A percentile compares a stretch with the other conserved stretches of the same genome.
Evolutionary conservation across 2,113 vertebrate species (phyloP).

Genomic region (Anarhynchus alexandrinus): DNA sequence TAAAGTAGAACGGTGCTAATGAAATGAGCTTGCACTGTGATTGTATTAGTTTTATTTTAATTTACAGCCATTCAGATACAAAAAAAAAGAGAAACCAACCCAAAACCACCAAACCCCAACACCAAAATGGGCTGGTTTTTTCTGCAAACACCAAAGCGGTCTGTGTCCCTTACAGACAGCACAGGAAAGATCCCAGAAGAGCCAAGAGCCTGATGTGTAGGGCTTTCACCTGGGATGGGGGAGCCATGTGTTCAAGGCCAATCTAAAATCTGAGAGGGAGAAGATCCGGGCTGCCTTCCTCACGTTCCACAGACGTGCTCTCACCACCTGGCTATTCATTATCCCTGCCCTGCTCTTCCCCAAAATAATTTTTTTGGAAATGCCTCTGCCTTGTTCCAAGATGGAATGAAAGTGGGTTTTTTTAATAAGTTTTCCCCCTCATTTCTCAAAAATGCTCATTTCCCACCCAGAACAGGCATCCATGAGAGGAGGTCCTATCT

Average conservation of each 20-base stretch:
- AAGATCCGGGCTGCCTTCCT: neutral
- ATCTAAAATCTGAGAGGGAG: neutral
- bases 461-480: neutral
- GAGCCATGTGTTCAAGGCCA: neutral
- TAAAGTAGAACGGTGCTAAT: conserved; percentile 13
- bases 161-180: neutral
- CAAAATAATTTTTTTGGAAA: neutral
- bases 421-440: neutral
- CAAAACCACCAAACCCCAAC: neutral
- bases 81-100: neutral
- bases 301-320: fast-evolving
- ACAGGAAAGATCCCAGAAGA: neutral
- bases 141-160: neutral
- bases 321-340: neutral
- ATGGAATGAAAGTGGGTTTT: neutral
- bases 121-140: neutral
- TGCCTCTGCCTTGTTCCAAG: neutral
- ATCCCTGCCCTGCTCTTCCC: neutral
- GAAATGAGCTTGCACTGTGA: neutral
- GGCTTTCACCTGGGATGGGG: neutral
- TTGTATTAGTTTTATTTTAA: neutral
- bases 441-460: neutral
- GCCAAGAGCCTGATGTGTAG: neutral
- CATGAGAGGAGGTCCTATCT: neutral
- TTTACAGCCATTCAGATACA: neutral